Evolutionary conservation across 2,797 vertebrate genomes (phyloP).

Genomic region (Limnodromus scolopaceus): DNA sequence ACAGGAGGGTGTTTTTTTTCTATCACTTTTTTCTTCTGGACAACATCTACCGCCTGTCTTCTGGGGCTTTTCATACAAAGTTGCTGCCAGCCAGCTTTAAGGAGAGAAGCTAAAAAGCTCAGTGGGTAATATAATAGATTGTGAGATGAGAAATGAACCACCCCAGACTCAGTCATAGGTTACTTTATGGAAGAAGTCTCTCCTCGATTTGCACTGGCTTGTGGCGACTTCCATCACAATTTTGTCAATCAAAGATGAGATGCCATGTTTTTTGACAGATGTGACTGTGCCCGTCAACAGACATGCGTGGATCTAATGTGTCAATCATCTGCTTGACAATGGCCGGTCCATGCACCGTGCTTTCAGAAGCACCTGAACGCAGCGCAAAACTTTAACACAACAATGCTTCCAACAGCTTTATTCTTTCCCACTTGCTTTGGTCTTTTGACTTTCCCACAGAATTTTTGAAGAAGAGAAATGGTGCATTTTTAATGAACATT

Average conservation of each 20-base stretch:
- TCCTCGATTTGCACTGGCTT: not conserved
- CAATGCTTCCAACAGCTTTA: not conserved
- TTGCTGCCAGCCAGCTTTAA: not conserved
- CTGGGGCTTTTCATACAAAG: not conserved
- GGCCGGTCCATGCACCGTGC: not conserved
- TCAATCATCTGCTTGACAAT: not conserved
- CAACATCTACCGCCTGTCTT: not conserved
- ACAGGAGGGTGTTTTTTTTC: fast-evolving
- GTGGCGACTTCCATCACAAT: not conserved
- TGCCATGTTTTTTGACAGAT: not conserved
- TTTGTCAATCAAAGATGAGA: not conserved
- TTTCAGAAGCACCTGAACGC: not conserved
- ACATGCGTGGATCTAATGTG: fast-evolving
- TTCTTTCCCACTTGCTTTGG: not conserved
- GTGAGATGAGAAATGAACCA: not conserved
- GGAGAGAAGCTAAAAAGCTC: not conserved
- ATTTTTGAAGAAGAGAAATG: not conserved
- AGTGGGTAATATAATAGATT: fast-evolving
- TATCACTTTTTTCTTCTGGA: not conserved
- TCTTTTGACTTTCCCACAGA: not conserved
- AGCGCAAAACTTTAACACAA: not conserved
- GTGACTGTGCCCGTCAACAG: not conserved
- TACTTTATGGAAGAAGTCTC: not conserved
- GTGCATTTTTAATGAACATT: not conserved
- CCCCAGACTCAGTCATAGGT: not conserved